These are phyloP conservation scores for Xyliphius kryptos DNA, from an alignment of 2,113 vertebrate species.

Conservation along the genomic window DNA sequence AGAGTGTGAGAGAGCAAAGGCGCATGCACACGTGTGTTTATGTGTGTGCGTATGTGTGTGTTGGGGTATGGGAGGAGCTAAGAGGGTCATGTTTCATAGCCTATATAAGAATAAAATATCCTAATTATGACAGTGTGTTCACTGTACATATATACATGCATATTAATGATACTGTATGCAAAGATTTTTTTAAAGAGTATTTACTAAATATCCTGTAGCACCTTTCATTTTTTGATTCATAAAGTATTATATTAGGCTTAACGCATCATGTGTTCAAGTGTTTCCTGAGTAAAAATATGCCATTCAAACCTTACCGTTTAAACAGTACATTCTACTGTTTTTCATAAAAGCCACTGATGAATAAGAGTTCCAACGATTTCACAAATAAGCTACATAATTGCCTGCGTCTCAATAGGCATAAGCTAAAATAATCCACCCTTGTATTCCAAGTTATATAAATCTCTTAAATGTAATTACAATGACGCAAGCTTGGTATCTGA, in stretches of 20 bases:
- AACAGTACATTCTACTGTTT: neutral
- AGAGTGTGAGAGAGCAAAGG: neutral
- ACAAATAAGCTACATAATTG: neutral
- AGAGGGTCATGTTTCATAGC: too few species aligned
- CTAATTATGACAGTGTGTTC: too few species aligned
- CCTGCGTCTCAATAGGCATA: neutral
- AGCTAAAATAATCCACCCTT: neutral
- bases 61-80: neutral
- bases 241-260: too few species aligned
- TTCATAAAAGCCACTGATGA: neutral
- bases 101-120: too few species aligned
- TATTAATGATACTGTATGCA: too few species aligned
- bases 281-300: neutral
- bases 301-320: neutral
- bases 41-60: neutral
- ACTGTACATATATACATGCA: too few species aligned
- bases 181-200: too few species aligned
- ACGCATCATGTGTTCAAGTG: too few species aligned
- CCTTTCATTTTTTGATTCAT: too few species aligned
- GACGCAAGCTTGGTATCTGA: conserved; percentile 21
- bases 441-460: conserved; percentile 10
- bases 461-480: conserved; percentile 16
- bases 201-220: too few species aligned
- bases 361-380: neutral
- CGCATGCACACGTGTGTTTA: neutral